Base-by-base conservation (phyloP, 2,888 invertebrate species). In the Allacma fusca region DNA sequence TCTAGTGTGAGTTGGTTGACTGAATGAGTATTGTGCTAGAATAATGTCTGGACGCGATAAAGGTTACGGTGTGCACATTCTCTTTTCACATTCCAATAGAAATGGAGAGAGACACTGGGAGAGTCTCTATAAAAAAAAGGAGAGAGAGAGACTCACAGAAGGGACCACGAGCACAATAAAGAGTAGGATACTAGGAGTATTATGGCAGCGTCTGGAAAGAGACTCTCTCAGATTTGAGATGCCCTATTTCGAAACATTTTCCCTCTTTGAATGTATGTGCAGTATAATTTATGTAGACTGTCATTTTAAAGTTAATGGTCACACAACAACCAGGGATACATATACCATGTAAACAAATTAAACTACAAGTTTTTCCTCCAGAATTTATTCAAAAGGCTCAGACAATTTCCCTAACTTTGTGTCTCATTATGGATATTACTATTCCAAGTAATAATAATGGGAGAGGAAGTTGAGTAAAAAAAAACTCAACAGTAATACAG, bases 261-360 rank as follows among this genome's bases (percentile, higher is more conserved):
- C 5, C 34, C 9, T 9, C 34, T 4, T 50, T 50, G 19, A 13
- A 50, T 13, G n/a, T 50, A n/a, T n/a, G n/a, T 50, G 19, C 50
- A 19, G 50, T 5, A 50, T 12, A 50, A 50, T 13, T 50, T 50
- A 50, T 50, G n/a, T 16, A 19, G 50, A 50, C 1, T 50, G 50
- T 19, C 50, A 50, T 50, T 50, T n/a, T n/a, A 34, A 50, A 50
- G 50, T 50, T 50, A 50, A 50, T 50, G 50, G n/a, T 50, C 50
- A 19, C 50, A 1, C 2, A 50, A 16, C 50, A 50, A 19, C 9
- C 19, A 50, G 50, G n/a, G 19, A 13, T 12, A 50, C 16, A 50
- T 16, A 50, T 50, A 19, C 16, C 50, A 19, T 50, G 50, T 50
- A 50, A 50, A 50, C 50, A 50, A 50, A 50, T 50, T 50, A 50